Base-by-base conservation (phyloP, 2,888 invertebrate genomes). In the Athetis lepigone region DNA sequence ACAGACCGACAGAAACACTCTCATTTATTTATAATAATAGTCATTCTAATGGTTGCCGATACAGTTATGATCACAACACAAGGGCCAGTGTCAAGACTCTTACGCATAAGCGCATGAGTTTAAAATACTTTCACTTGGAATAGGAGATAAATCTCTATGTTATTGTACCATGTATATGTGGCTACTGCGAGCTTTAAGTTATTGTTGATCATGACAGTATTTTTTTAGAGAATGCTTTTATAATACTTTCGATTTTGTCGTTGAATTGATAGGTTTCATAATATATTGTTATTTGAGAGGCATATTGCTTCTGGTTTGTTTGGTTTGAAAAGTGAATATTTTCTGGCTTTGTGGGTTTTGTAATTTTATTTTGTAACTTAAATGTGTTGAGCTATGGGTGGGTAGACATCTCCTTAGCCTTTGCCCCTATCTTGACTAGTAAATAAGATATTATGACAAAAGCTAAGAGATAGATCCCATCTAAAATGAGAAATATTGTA, bases 91-190 rank as follows among this genome's bases (percentile, higher is more conserved):
- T 61, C 61, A 61, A 52, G 23, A 13, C 47, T 13, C 69, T 67
- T 18, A 29, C 21, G 42, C 27, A 7, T 25, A 27, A 40, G 49
- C 45, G 46, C 43, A 47, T 40, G 51, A 13, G 39, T 73, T 39
- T 9, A 37, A 25, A 18, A 57, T 39, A 75, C 73, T 74, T 74
- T 74, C 75, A 59, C 73, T 74, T 61, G 45, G 33, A 70, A 75
- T 67, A 45, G 23, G 59, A 21, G 74, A 72, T 72, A 75, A 70
- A 75, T 75, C 56, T 73, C 21, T 27, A 37, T 19, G 62, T 61
- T 70, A 69, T 70, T 67, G 70, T 70, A 37, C 37, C 8, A 21
- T 5, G 39, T 56, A n/a, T 29, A 39, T 33, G 39, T 55, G 13
- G 59, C 59, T 49, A 43, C 42, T 49, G 47, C 29, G 43, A 6